phyloP scores from a whole-genome alignment of 2,888 invertebrate genomes.

The Gastracanthus pulcherrimus region DNA sequence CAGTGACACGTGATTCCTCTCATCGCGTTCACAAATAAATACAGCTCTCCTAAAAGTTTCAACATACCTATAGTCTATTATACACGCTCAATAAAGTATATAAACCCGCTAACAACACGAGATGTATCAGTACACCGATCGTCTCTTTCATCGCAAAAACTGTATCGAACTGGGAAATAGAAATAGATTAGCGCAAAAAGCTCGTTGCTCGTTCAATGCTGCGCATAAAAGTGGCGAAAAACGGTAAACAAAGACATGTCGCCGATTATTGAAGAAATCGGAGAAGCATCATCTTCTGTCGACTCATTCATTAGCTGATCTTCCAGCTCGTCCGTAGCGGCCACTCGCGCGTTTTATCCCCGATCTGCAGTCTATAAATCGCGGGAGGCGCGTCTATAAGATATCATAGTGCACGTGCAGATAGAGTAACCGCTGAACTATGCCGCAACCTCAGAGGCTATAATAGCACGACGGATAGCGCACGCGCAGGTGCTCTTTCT shows the following conservation, averaged over 20 bases:
- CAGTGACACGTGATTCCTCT: too few relatives aligned
- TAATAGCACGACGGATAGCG: too few relatives aligned
- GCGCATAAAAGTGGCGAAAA: not conserved
- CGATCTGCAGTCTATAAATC: not conserved
- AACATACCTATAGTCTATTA: not conserved
- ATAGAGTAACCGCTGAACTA: not conserved
- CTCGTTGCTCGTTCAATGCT: not conserved
- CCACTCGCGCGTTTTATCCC: too few relatives aligned
- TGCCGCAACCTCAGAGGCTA: not conserved
- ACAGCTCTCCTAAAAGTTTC: not conserved
- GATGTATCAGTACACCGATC: too few relatives aligned
- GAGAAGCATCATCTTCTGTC: not conserved
- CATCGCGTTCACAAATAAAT: not conserved
- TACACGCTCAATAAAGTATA: not conserved
- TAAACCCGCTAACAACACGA: not conserved
- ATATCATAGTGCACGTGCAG: not conserved
- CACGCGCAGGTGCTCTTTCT: not conserved
- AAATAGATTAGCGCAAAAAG: not conserved
- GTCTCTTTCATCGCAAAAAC: slow-evolving; percentile 1
- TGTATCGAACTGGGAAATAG: not conserved
- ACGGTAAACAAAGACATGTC: not conserved
- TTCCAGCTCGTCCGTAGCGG: not conserved
- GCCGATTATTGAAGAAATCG: not conserved
- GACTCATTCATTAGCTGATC: not conserved
- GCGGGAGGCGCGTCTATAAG: not conserved